Evolutionary conservation across 2,888 invertebrate species (phyloP).

Genomic region (Flexamia atlantica): DNA sequence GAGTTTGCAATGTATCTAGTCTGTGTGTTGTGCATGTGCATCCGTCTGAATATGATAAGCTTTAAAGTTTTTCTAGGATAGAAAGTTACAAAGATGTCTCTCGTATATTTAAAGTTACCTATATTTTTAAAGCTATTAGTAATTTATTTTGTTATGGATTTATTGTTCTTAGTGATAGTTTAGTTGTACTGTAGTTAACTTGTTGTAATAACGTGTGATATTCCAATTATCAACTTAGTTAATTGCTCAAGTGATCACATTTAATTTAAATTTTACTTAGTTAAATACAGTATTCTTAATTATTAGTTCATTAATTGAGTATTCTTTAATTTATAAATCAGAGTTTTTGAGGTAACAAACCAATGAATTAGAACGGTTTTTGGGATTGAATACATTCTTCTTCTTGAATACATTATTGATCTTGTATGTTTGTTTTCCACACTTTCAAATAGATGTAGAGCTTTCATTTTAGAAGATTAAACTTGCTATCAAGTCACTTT

Average conservation of each 20-base stretch:
- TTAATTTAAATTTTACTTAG: not conserved
- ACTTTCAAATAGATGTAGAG: not conserved
- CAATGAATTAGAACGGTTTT: no score
- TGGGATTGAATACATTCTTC: no score
- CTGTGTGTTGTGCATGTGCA: not conserved
- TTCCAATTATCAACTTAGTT: conserved; percentile 33
- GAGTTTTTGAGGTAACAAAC: not conserved
- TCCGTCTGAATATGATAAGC: not conserved
- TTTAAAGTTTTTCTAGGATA: conserved; percentile 13
- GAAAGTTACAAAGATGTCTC: not conserved
- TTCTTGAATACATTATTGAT: no score
- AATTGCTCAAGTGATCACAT: conserved; percentile 36
- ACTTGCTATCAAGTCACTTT: no score
- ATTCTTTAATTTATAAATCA: not conserved
- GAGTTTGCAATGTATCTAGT: not conserved
- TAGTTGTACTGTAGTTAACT: not conserved
- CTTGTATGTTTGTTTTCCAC: no score
- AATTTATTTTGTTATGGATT: not conserved
- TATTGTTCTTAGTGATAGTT: not conserved
- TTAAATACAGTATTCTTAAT: not conserved
- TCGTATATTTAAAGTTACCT: conserved; percentile 1
- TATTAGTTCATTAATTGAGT: not conserved
- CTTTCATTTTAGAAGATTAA: not conserved
- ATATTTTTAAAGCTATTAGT: not conserved
- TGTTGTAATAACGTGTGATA: conserved; percentile 10